Percentiles rank a stretch among this genome's conserved stretches.
These are phyloP conservation scores for Ispidina picta DNA, from an alignment of 2,797 vertebrate species.

Conservation along the genomic window DNA sequence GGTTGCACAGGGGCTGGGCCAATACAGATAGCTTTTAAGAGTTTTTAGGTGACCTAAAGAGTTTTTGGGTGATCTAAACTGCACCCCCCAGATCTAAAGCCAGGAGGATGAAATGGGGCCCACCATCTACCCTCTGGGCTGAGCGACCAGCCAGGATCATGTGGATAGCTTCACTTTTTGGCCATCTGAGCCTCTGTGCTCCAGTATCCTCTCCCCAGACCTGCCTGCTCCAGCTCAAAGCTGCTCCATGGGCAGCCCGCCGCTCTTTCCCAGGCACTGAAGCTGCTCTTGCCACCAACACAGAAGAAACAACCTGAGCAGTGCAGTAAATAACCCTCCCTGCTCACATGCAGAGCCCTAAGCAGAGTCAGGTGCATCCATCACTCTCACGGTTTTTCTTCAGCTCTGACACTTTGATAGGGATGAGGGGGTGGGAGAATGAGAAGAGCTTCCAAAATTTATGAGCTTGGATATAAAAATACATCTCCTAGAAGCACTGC, in stretches of 20 bases:
- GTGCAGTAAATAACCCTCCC: not conserved
- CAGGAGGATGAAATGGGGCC: not conserved
- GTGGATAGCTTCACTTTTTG: not conserved
- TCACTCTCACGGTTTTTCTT: constrained; percentile 19
- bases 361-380: not conserved
- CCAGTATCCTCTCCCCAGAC: not conserved
- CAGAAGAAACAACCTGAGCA: not conserved
- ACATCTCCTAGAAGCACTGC: not conserved
- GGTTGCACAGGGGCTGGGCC: not conserved
- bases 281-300: not conserved
- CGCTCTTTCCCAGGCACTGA: not conserved
- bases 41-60: not conserved
- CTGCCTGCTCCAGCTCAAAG: not conserved
- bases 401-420: constrained; percentile 49
- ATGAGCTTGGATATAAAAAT: constrained; percentile 65
- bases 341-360: not conserved
- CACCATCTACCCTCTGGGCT: not conserved
- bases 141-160: not conserved
- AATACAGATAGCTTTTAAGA: not conserved
- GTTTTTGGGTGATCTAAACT: not conserved
- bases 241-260: not conserved
- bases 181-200: not conserved
- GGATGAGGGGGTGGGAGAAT: constrained; percentile 48
- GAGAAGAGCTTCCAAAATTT: constrained; percentile 61
- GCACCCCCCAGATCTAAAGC: not conserved